A percentile compares a stretch with the other conserved stretches of the same genome.
phyloP scores from a whole-genome alignment of 2,888 invertebrate species.

The Invenusta paracnida region DNA sequence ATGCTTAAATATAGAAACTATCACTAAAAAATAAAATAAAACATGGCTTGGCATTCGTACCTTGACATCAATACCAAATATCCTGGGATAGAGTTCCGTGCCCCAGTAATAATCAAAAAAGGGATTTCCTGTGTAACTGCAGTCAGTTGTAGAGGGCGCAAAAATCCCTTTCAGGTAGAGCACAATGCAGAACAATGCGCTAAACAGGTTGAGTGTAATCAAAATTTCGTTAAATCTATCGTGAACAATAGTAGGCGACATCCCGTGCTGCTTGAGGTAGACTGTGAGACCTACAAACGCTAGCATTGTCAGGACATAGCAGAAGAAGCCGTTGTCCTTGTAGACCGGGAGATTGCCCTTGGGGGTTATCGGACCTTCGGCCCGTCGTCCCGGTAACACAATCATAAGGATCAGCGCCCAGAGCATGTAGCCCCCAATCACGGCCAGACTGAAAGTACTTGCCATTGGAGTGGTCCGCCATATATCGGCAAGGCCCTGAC shows the following conservation, averaged over 20 bases:
- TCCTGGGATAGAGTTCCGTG: slow-evolving; percentile 64
- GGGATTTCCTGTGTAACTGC: slow-evolving; percentile 58
- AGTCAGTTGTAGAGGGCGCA: slow-evolving; percentile 56
- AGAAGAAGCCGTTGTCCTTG: slow-evolving; percentile 63
- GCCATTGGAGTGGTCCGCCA: slow-evolving; percentile 52
- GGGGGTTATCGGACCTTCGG: slow-evolving; percentile 62
- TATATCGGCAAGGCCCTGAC: slow-evolving; percentile 49
- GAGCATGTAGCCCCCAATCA: slow-evolving; percentile 52
- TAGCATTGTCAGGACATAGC: slow-evolving; percentile 61
- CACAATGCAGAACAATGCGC: slow-evolving; percentile 59
- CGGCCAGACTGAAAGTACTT: slow-evolving; percentile 49
- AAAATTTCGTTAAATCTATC: slow-evolving; percentile 62
- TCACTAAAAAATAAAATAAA: no score
- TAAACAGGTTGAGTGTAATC: slow-evolving; percentile 61
- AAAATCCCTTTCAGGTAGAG: slow-evolving; percentile 59
- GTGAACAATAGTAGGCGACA: slow-evolving; percentile 59
- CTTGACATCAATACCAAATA: slow-evolving; percentile 61
- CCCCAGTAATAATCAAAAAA: slow-evolving; percentile 66
- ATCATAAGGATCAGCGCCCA: slow-evolving; percentile 62
- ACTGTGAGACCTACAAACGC: slow-evolving; percentile 54
- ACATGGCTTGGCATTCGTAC: no score
- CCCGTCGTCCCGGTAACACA: slow-evolving; percentile 59
- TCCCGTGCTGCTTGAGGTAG: slow-evolving; percentile 53
- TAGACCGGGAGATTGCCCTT: slow-evolving; percentile 62
- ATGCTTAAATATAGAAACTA: no score